phyloP scores from a whole-genome alignment of 2,113 vertebrate genomes.

The Melanostigma gelatinosum region DNA sequence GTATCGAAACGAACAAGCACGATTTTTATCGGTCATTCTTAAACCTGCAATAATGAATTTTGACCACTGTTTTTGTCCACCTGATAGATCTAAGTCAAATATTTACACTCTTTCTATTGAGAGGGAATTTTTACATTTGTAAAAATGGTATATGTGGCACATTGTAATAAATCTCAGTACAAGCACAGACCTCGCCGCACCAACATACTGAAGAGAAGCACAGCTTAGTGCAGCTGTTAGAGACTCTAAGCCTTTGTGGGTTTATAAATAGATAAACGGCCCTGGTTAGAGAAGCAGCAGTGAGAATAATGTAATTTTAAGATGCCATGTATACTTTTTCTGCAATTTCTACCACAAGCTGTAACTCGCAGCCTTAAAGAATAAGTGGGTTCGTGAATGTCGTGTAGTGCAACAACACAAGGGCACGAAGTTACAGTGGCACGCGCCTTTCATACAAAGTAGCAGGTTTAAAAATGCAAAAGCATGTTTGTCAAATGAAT shows the following conservation, averaged over 20 bases:
- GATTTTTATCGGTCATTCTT: not conserved
- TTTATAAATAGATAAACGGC: slow-evolving; percentile 76
- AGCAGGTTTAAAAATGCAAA: slow-evolving; percentile 37
- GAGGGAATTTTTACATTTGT: slow-evolving; percentile 1
- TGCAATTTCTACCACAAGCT: slow-evolving; percentile 55
- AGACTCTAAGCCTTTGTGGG: slow-evolving; percentile 65
- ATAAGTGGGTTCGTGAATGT: slow-evolving; percentile 31
- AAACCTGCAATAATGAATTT: not conserved
- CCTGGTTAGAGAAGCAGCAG: slow-evolving; percentile 58
- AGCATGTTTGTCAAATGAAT: slow-evolving; percentile 16
- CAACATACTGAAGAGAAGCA: slow-evolving; percentile 32
- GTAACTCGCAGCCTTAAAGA: slow-evolving; percentile 41
- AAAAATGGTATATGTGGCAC: not conserved
- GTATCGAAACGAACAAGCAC: not conserved
- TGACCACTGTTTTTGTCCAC: not conserved
- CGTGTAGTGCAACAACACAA: slow-evolving; percentile 26
- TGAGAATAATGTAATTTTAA: slow-evolving; percentile 67
- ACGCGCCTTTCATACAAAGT: slow-evolving; percentile 17
- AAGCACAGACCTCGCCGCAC: slow-evolving; percentile 29
- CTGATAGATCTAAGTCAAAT: slow-evolving; percentile 18
- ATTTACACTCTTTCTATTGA: slow-evolving; percentile 6
- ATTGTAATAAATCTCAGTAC: slow-evolving; percentile 23
- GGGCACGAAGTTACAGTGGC: slow-evolving; percentile 3
- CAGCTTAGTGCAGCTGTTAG: slow-evolving; percentile 62
- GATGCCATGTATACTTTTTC: slow-evolving; percentile 60